Percentiles rank a stretch among this genome's conserved stretches.
Evolutionary conservation across 2,888 invertebrate genomes (phyloP).

Genomic region (Lasius fuliginosus): DNA sequence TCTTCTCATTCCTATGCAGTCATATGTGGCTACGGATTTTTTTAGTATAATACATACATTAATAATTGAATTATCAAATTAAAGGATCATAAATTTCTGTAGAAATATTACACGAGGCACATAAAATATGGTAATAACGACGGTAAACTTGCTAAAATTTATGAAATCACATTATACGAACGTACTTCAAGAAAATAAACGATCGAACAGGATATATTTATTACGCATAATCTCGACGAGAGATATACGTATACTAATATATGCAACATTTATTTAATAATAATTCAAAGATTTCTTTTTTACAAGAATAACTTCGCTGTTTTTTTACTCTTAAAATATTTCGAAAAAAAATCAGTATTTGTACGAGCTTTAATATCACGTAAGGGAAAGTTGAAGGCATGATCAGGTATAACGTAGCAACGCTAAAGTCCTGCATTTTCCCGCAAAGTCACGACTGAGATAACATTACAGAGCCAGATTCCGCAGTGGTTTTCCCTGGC

Average conservation of each 20-base stretch:
- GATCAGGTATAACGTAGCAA: not conserved
- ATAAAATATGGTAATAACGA: not conserved
- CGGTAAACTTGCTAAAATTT: not conserved
- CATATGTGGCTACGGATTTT: not conserved
- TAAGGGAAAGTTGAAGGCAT: slow-evolving; percentile 10
- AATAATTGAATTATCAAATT: not conserved
- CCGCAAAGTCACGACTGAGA: not conserved
- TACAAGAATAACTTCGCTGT: not conserved
- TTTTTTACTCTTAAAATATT: not conserved
- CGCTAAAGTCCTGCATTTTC: slow-evolving; percentile 12
- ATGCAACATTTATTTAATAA: not conserved
- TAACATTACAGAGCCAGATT: slow-evolving; percentile 34
- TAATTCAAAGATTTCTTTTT: slow-evolving; percentile 1
- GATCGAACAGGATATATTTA: not conserved
- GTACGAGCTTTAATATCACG: not conserved
- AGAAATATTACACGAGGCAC: not conserved
- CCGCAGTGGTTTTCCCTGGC: slow-evolving; percentile 31
- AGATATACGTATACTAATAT: not conserved
- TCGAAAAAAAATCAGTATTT: not conserved
- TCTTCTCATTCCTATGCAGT: not conserved
- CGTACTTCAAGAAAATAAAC: not conserved
- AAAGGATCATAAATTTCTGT: not conserved
- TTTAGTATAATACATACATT: not conserved
- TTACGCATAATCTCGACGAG: not conserved
- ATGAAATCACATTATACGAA: not conserved